phyloP scores from a whole-genome alignment of 23 tunicate species.

The Ciona savignyi region DNA sequence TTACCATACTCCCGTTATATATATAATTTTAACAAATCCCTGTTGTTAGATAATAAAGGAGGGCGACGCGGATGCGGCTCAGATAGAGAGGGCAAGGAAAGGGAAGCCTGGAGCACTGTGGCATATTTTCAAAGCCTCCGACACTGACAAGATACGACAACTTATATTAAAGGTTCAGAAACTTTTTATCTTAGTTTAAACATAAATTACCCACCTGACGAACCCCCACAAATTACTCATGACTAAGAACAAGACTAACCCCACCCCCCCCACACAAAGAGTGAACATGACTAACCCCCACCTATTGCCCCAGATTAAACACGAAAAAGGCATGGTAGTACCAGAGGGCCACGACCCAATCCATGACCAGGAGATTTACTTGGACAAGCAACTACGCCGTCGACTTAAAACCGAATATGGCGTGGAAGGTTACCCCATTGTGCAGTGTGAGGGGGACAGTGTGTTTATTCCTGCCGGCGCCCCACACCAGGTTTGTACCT shows the following conservation, averaged over 20 bases:
- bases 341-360: slow-evolving; percentile 77
- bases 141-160: slow-evolving; percentile 34
- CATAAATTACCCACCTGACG: neutral
- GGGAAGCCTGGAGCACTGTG: slow-evolving; percentile 63
- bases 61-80: slow-evolving; percentile 37
- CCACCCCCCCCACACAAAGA: no score
- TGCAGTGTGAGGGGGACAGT: slow-evolving; percentile 93
- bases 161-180: slow-evolving; percentile 1
- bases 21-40: no score
- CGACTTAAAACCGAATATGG: slow-evolving; percentile 65
- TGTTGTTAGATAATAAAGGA: slow-evolving; percentile 23
- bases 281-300: no score
- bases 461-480: slow-evolving; percentile 98
- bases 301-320: slow-evolving; percentile 28
- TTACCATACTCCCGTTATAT: no score
- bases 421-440: slow-evolving; percentile 67
- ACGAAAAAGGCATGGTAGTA: slow-evolving; percentile 30
- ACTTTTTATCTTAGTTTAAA: neutral
- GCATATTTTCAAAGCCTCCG: slow-evolving; percentile 34
- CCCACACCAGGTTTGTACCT: slow-evolving; percentile 97
- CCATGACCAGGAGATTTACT: slow-evolving; percentile 88
- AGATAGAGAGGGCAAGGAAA: neutral
- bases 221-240: no score
- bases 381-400: slow-evolving; percentile 48
- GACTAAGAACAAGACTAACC: no score